Percentiles rank a stretch among this genome's conserved stretches.
phyloP scores from a whole-genome alignment of 2,797 vertebrate species.

The Adelosebastes latens region DNA sequence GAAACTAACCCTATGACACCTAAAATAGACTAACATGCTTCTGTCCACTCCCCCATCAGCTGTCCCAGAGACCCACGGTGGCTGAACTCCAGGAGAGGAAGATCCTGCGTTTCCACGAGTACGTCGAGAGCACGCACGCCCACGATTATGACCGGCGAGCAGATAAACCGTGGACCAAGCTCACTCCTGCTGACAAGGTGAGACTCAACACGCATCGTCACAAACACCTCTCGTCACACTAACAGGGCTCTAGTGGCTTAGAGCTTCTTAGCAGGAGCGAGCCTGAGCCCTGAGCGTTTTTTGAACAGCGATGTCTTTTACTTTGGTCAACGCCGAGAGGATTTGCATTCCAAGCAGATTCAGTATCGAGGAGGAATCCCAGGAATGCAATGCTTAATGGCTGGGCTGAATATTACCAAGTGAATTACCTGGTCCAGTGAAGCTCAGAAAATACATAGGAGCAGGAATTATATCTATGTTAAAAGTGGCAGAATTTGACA shows the following conservation, averaged over 20 bases:
- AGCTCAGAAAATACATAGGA: slow-evolving; percentile 10
- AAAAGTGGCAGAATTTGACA: not conserved
- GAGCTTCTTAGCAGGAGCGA: not conserved
- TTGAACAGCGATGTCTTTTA: not conserved
- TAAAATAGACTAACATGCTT: not conserved
- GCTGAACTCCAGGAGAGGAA: slow-evolving; percentile 95
- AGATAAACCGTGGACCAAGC: slow-evolving; percentile 97
- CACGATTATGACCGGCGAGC: slow-evolving; percentile 95
- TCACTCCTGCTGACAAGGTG: slow-evolving; percentile 97
- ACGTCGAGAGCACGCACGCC: slow-evolving; percentile 93
- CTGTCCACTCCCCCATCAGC: slow-evolving; percentile 69
- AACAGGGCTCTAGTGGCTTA: not conserved
- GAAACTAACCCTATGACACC: too few relatives aligned
- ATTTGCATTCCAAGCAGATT: slow-evolving; percentile 58
- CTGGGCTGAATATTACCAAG: not conserved
- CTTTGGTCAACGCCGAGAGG: slow-evolving; percentile 18
- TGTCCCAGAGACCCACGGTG: slow-evolving; percentile 96
- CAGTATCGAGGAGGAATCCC: slow-evolving; percentile 26
- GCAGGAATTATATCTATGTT: not conserved
- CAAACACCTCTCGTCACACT: not conserved
- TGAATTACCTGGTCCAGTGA: slow-evolving; percentile 33
- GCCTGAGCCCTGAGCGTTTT: not conserved
- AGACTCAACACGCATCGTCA: not conserved
- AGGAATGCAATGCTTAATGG: slow-evolving; percentile 33
- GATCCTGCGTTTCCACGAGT: slow-evolving; percentile 96